Evolutionary conservation across 2,113 vertebrate genomes (phyloP).

Genomic region (Nannospalax galili): DNA sequence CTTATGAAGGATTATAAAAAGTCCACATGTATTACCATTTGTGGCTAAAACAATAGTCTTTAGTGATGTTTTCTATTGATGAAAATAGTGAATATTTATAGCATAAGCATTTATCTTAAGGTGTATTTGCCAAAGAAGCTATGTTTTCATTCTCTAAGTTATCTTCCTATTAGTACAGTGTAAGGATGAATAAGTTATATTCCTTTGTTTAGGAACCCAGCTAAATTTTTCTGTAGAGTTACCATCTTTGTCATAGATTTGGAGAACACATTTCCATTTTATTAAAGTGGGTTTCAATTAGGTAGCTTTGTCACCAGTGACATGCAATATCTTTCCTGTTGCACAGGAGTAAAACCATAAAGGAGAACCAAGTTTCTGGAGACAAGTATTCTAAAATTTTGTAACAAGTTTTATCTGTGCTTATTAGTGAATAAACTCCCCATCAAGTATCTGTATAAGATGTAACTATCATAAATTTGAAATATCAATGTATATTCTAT

Average conservation of each 20-base stretch:
- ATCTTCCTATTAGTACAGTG: neutral
- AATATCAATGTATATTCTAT: neutral
- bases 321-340: neutral
- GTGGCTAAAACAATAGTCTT: neutral
- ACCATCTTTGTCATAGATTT: neutral
- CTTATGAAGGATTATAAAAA: neutral
- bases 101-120: neutral
- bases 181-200: neutral
- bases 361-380: neutral
- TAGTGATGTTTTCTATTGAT: neutral
- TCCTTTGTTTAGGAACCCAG: neutral
- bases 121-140: neutral
- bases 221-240: neutral
- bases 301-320: neutral
- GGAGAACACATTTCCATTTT: neutral
- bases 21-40: neutral
- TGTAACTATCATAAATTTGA: neutral
- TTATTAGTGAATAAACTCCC: neutral
- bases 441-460: neutral
- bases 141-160: neutral
- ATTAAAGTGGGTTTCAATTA: neutral
- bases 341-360: neutral
- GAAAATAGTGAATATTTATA: slow-evolving; percentile 8
- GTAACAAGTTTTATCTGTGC: neutral
- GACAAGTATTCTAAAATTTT: neutral